Base-by-base conservation (phyloP, 2,113 vertebrate genomes). In the Hyaena hyaena region DNA sequence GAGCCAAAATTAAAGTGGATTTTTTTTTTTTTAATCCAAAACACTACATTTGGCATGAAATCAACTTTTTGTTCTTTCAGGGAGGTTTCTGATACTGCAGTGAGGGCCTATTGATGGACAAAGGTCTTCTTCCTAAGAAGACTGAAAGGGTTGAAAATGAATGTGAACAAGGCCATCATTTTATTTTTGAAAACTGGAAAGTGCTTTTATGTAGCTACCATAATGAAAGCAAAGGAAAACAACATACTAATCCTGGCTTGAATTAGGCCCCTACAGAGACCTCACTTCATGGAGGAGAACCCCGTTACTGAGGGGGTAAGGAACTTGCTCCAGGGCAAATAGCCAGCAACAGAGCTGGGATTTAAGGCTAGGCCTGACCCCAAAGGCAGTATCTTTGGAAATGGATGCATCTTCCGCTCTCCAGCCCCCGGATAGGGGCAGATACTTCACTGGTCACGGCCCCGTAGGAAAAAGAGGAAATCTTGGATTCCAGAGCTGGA, bases 21-120 rank as follows among this genome's bases (percentile, higher is more conserved):
- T 15, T 28, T 85, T 94, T 92, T 15, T 12, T 85, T 15, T 83
- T 94, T 71, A 83, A 74, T 81, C 71, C 26, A 43, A 65, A 92
- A 95, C 43, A 88, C 71, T 55, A 10, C 23, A 1, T 31, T 10
- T 61, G 81, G 14, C 65, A 48, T 63, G 45, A n/a, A 77, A 35
- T 65, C 58, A 31, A 31, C n/a, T 77, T 90, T 63, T 69, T 6
- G 0, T 33, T 26, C 1, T 73, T 82, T 65, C 53, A 11, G 48
- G 61, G 79, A 90, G 61, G 26, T 33, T 93, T 86, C 81, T 63
- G 28, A 53, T 55, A 71, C 87, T 85, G 28, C 9, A 53, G 26
- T 45, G 69, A 95, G 66, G 48, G 10, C 14, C 10, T 35, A 23
- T 45, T 31, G 10, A 10, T 79, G 26, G 35, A 35, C 82, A 66